phyloP scores from a whole-genome alignment of 2,888 invertebrate genomes.

The Cheilosia vulpina region DNA sequence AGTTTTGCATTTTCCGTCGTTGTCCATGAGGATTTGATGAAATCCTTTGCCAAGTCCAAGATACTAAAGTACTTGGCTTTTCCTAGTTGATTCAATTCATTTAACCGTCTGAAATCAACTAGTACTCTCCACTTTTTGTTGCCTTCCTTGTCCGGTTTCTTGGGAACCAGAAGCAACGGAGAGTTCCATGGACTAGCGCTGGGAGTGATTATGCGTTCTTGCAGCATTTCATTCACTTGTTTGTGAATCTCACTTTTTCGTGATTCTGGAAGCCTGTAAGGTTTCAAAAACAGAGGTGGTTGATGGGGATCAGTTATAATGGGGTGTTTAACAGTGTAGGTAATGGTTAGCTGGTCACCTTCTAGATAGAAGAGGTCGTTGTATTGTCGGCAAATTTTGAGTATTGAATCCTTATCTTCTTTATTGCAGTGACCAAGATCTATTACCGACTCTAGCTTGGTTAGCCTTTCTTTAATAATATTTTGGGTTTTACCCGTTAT shows the following conservation, averaged over 20 bases:
- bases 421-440: background rate
- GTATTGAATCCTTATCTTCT: background rate
- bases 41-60: slow-evolving; percentile 38
- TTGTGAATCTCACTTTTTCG: background rate
- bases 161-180: background rate
- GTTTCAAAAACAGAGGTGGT: background rate
- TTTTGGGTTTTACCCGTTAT: too few relatives aligned
- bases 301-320: background rate
- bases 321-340: too few relatives aligned
- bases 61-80: slow-evolving; percentile 42
- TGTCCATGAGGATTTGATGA: slow-evolving; percentile 28
- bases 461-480: too few relatives aligned
- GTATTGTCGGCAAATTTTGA: slow-evolving; percentile 6
- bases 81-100: background rate
- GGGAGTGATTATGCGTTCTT: background rate
- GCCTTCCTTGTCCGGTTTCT: background rate
- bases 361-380: background rate
- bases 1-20: slow-evolving; percentile 7
- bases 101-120: background rate
- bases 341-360: too few relatives aligned
- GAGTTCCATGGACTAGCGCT: slow-evolving; percentile 12
- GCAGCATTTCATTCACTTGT: background rate
- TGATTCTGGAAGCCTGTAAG: background rate
- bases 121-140: slow-evolving; percentile 10
- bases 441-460: background rate